Conservation (phyloP, 2,797 vertebrate genomes). For the Urocyon cinereoargenteus region DNA sequence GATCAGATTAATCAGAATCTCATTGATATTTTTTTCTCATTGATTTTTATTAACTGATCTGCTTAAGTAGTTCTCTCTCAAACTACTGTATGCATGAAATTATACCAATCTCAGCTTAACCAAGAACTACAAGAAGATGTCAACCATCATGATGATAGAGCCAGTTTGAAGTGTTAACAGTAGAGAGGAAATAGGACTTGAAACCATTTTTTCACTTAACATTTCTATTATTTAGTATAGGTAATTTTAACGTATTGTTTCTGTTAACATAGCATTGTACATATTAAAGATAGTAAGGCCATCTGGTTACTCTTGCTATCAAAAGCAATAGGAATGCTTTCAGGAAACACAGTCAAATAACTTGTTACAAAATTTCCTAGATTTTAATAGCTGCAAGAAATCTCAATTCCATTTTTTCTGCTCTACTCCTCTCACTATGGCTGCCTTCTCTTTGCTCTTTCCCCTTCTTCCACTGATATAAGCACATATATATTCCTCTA, state of each 20-base stretch:
- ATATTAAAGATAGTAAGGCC: background rate
- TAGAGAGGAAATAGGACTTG: background rate
- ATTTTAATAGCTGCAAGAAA: conserved; percentile 16
- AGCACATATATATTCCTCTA: conserved; percentile 19
- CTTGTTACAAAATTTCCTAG: conserved; percentile 31
- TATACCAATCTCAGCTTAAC: background rate
- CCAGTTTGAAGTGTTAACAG: background rate
- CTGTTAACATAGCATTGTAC: conserved; percentile 13
- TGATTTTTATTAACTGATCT: background rate
- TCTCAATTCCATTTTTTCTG: background rate
- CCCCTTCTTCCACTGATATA: background rate
- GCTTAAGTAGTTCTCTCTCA: background rate
- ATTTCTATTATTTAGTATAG: background rate
- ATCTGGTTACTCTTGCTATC: conserved; percentile 44
- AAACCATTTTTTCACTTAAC: background rate
- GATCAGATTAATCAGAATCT: conserved; percentile 4
- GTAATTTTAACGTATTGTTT: conserved; percentile 47
- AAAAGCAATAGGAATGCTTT: conserved; percentile 1
- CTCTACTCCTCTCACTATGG: background rate
- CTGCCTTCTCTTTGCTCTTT: background rate
- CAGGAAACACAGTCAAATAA: conserved; percentile 35
- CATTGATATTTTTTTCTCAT: background rate
- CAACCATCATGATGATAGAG: conserved; percentile 2
- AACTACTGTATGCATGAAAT: background rate
- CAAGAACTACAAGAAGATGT: background rate